Evolutionary conservation across 1,140 invertebrate genomes (phyloP).

Genomic region (Pseudobourletiella spinata): DNA sequence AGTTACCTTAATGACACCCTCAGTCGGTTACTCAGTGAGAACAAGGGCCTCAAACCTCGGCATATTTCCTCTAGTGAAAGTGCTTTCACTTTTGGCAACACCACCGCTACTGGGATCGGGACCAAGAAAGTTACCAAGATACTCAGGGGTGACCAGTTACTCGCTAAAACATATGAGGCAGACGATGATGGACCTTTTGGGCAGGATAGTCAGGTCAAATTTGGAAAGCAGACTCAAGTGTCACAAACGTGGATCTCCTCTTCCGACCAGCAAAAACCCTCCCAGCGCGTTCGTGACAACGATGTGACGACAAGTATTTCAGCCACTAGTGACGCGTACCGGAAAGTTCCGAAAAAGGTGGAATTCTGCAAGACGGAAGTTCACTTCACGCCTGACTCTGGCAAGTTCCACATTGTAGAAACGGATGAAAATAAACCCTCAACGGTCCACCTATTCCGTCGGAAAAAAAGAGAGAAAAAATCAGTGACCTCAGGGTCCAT

Average conservation of each 20-base stretch:
- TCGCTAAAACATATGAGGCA: background rate
- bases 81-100: background rate
- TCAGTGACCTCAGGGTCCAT: background rate
- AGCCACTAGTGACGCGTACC: slow-evolving; percentile 21
- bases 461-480: slow-evolving; percentile 37
- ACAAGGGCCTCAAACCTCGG: background rate
- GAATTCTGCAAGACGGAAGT: slow-evolving; percentile 78
- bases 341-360: slow-evolving; percentile 53
- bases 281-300: slow-evolving; percentile 23
- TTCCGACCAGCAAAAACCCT: slow-evolving; percentile 22
- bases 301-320: slow-evolving; percentile 32
- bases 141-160: background rate
- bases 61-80: background rate
- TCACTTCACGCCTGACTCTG: slow-evolving; percentile 72
- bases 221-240: slow-evolving; percentile 16
- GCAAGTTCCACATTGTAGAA: slow-evolving; percentile 73
- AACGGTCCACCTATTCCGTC: slow-evolving; percentile 59
- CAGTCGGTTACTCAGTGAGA: slow-evolving; percentile 17
- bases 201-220: background rate
- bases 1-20: slow-evolving; percentile 23
- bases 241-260: slow-evolving; percentile 35
- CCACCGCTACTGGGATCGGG: too few species aligned
- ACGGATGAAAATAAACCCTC: slow-evolving; percentile 74
- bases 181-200: background rate
- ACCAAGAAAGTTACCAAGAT: background rate